phyloP scores from a whole-genome alignment of 2,888 invertebrate species.

The Acanthopleura granulata region DNA sequence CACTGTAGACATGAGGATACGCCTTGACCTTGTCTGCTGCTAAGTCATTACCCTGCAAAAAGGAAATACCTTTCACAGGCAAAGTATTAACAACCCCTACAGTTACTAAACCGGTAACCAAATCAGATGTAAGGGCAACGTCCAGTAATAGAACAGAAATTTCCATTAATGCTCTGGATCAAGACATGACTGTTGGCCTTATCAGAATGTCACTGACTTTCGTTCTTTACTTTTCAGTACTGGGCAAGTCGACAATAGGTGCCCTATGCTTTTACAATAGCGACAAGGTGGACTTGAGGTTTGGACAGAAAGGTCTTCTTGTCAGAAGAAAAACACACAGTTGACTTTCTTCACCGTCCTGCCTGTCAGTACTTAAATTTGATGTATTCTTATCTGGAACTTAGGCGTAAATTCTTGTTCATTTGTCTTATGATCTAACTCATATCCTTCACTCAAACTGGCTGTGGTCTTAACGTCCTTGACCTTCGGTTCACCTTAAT shows the following conservation, averaged over 20 bases:
- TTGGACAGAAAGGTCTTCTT: background rate
- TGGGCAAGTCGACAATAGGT: no score
- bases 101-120: slow-evolving; percentile 13
- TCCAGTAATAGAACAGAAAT: background rate
- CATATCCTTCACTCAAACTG: background rate
- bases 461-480: background rate
- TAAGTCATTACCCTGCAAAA: slow-evolving; percentile 14
- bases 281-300: no score
- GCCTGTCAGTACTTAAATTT: no score
- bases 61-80: slow-evolving; percentile 16
- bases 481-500: background rate
- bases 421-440: background rate
- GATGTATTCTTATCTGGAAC: background rate
- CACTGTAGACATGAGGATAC: background rate
- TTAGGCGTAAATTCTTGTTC: background rate
- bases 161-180: slow-evolving; percentile 8
- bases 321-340: background rate
- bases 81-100: slow-evolving; percentile 8
- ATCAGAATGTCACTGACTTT: background rate
- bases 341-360: background rate
- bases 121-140: background rate
- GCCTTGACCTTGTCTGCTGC: slow-evolving; percentile 10
- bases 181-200: background rate
- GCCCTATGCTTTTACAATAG: no score
- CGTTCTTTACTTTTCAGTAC: no score